Evolutionary conservation across 2,888 invertebrate genomes (phyloP).

Genomic region (Steromphala cineraria): DNA sequence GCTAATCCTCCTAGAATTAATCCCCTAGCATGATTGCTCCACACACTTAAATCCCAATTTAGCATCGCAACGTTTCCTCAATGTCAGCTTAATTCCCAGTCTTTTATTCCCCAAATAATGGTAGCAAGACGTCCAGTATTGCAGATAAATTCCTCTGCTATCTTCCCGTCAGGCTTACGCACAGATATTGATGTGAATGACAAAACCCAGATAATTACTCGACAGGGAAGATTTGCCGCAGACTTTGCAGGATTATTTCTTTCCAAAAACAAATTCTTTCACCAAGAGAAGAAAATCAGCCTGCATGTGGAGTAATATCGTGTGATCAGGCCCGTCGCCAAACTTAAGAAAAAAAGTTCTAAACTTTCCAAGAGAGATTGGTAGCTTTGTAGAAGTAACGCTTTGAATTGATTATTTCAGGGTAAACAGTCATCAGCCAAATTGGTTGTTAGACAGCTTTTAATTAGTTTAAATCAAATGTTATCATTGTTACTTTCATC

Average conservation of each 20-base stretch:
- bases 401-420: background rate
- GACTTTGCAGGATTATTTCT: constrained; percentile 33
- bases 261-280: constrained; percentile 31
- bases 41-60: constrained; percentile 48
- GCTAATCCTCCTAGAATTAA: constrained; percentile 50
- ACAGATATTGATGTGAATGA: constrained; percentile 30
- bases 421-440: background rate
- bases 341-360: background rate
- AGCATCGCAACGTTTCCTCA: constrained; percentile 25
- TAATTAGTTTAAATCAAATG: too few relatives aligned
- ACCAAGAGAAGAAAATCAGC: constrained; percentile 8
- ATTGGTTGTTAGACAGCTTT: too few relatives aligned
- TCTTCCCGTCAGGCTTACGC: constrained; percentile 18
- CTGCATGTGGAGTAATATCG: background rate
- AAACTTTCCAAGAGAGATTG: background rate
- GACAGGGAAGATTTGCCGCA: constrained; percentile 28
- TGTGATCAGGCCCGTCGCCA: background rate
- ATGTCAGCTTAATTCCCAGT: constrained; percentile 25
- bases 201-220: constrained; percentile 34
- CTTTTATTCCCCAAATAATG: constrained; percentile 29
- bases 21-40: constrained; percentile 45
- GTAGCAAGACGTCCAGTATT: constrained; percentile 22
- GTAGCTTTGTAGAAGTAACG: background rate
- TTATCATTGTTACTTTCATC: too few relatives aligned
- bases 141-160: constrained; percentile 19